Evolutionary conservation across 1,140 invertebrate genomes (phyloP), one percentile per base, ranked within the genome.

Genomic region (Piezodorus guildinii): DNA sequence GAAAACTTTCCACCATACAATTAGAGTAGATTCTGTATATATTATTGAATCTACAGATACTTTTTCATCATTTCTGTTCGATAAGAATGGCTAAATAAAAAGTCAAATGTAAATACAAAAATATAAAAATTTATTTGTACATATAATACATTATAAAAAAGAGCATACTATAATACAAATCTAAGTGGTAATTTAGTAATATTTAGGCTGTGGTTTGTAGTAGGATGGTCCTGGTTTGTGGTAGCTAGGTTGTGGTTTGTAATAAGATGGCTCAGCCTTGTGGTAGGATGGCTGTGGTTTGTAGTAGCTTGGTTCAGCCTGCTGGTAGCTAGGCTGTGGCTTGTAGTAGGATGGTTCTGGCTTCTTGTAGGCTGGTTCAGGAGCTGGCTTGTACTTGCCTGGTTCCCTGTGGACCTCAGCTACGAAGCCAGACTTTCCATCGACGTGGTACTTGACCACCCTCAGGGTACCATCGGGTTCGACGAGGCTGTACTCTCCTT

Each of bases 401-500:
- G 52, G 16, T 4, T 15, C 25, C 52, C 21, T 56, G 4, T 56
- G 15, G 3, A 23, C n/a, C 19, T 14, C n/a, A 27, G 52, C 52
- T 15, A 23, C 21, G 52, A 56, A 56, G 3, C 52, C 52, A 21
- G 52, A 56, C 19, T 56, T 21, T 4, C 19, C 19, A 15, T 56
- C 52, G 21, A 27, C 52, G 19, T 23, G 6, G 52, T 56, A 56
- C 15, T 68, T 63, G 25, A 71, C 70, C 12, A 62, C 66, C 25
- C 70, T 60, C 23, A 44, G 27, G 17, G 65, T 64, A 51, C 70
- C 70, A 65, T 71, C 70, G 44, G 70, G 68, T 44, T 71, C 67
- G 14, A 70, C 60, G 16, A 70, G 66, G 56, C 68, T 66, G 72
- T 74, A 64, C 69, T 71, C 15, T 72, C 68, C 80, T 64, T 77